phyloP scores from a whole-genome alignment of 2,797 vertebrate genomes.

The Natrix natrix region DNA sequence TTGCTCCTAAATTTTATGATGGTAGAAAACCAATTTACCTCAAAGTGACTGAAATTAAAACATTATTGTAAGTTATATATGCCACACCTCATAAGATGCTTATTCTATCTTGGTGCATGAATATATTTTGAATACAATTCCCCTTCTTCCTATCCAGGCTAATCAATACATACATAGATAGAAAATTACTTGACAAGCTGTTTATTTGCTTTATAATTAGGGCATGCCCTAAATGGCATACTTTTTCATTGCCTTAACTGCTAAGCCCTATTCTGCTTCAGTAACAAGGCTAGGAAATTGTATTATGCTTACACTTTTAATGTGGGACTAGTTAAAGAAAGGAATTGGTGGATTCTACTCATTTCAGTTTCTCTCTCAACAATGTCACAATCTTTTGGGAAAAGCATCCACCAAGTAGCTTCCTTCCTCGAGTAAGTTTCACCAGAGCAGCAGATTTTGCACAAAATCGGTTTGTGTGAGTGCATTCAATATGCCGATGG shows the following conservation, averaged over 20 bases:
- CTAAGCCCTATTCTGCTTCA: not conserved
- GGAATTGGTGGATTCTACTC: not conserved
- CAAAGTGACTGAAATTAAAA: slow-evolving; percentile 14
- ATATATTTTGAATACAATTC: not conserved
- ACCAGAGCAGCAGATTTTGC: not conserved
- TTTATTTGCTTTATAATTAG: not conserved
- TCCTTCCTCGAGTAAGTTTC: not conserved
- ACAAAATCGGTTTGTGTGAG: not conserved
- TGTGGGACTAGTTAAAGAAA: not conserved
- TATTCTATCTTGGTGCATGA: not conserved
- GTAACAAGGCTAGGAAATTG: not conserved
- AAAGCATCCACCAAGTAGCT: not conserved
- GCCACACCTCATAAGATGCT: not conserved
- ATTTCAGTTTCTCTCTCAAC: not conserved
- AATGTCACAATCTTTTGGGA: not conserved
- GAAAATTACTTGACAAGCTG: not conserved
- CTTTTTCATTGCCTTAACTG: not conserved
- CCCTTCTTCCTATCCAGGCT: not conserved
- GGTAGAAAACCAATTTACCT: slow-evolving; percentile 15
- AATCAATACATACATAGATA: not conserved
- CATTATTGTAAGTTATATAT: not conserved
- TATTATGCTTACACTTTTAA: not conserved
- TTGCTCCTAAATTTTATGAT: slow-evolving; percentile 23
- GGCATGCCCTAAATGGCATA: not conserved
- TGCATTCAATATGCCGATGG: not conserved